Conservation (phyloP, 2,797 vertebrate species). For the Staurois parvus region DNA sequence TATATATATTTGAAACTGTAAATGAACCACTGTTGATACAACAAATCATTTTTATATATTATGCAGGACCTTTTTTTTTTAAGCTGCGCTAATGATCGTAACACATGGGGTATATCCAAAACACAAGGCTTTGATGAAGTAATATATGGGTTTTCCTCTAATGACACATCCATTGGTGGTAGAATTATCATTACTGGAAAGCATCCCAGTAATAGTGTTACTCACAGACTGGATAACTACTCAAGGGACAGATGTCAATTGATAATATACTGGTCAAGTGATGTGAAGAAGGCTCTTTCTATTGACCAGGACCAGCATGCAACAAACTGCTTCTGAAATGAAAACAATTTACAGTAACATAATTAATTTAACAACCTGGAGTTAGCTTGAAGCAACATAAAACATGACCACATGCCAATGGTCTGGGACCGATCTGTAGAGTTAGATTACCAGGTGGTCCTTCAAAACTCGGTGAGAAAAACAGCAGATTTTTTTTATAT, state of each 20-base stretch:
- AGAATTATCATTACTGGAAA: neutral
- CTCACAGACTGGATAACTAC: neutral
- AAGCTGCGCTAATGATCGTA: neutral
- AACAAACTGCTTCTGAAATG: slow-evolving; percentile 17
- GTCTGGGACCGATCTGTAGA: neutral
- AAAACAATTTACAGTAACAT: slow-evolving; percentile 7
- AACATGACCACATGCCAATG: neutral
- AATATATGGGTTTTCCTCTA: neutral
- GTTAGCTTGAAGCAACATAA: neutral
- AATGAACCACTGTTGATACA: neutral
- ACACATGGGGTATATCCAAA: neutral
- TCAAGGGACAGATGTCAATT: neutral
- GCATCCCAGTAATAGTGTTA: neutral
- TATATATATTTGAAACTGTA: neutral
- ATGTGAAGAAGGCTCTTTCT: slow-evolving; percentile 2
- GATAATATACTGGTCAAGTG: neutral
- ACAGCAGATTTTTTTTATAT: neutral
- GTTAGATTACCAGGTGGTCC: neutral
- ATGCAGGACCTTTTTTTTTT: neutral
- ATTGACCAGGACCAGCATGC: slow-evolving; percentile 19
- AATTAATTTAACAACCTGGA: neutral
- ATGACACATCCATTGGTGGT: neutral
- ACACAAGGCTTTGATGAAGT: neutral
- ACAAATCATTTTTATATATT: neutral
- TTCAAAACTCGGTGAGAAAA: neutral